phyloP scores from a whole-genome alignment of 2,113 vertebrate species.

The Rhagologus leucostigma region DNA sequence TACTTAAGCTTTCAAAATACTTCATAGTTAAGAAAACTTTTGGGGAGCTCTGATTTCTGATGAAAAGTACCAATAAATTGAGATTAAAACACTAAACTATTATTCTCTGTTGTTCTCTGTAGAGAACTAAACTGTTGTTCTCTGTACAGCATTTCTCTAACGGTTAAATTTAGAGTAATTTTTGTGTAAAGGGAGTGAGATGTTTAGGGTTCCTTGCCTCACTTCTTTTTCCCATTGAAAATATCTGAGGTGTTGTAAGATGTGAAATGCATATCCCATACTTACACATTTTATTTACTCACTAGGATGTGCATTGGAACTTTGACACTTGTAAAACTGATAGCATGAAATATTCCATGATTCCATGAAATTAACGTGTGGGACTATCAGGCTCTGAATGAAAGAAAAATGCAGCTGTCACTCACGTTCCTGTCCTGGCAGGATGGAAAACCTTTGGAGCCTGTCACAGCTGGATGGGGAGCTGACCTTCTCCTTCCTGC shows the following conservation, averaged over 20 bases:
- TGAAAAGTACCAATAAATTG: not conserved
- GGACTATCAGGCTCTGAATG: not conserved
- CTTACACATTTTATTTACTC: not conserved
- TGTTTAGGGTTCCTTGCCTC: not conserved
- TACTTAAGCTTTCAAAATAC: not conserved
- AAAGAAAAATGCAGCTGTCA: not conserved
- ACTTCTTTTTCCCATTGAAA: not conserved
- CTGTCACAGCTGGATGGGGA: not conserved
- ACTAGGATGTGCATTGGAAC: not conserved
- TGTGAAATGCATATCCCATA: not conserved
- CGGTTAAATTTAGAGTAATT: not conserved
- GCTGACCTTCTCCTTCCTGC: not conserved
- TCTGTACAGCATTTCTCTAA: not conserved
- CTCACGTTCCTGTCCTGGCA: not conserved
- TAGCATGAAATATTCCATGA: not conserved
- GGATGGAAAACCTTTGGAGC: not conserved
- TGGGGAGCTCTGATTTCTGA: not conserved
- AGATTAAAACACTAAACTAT: not conserved
- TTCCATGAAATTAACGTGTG: not conserved
- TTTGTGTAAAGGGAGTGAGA: not conserved
- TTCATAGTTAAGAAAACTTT: not conserved
- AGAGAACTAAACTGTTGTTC: not conserved
- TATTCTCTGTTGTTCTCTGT: not conserved
- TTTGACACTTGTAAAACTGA: not conserved
- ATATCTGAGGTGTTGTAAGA: not conserved